phyloP scores from a whole-genome alignment of 2,888 invertebrate species.

The Cantharis nigra region DNA sequence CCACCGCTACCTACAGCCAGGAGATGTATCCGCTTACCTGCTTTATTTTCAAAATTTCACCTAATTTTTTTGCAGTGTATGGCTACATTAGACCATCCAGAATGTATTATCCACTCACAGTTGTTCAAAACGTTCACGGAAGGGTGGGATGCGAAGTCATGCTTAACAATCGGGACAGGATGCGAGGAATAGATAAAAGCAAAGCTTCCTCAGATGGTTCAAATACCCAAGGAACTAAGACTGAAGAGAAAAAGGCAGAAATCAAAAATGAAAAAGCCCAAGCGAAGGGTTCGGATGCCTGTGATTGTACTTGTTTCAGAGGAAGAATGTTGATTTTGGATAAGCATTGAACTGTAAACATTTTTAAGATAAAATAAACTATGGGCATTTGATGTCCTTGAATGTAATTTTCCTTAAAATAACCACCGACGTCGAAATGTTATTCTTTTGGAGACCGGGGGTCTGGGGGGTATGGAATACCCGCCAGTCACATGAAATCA shows the following conservation, averaged over 20 bases:
- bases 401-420: no score
- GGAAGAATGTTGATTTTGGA: background rate
- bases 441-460: no score
- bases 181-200: background rate
- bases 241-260: background rate
- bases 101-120: constrained; percentile 19
- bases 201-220: background rate
- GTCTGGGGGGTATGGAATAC: no score
- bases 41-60: background rate
- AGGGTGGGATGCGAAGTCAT: constrained; percentile 12
- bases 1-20: constrained; percentile 29
- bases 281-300: background rate
- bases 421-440: no score
- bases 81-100: constrained; percentile 19
- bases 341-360: no score
- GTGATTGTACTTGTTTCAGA: background rate
- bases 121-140: constrained; percentile 6
- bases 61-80: constrained; percentile 9
- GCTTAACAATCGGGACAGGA: background rate
- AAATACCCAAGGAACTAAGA: no score
- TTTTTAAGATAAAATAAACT: no score
- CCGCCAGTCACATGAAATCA: no score
- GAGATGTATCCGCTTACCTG: constrained; percentile 11
- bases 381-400: no score
- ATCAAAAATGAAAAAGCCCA: background rate